Evolutionary conservation across 35 echinoderm and acorn worm genomes (phyloP).

Genomic region (Chiridota heheva): DNA sequence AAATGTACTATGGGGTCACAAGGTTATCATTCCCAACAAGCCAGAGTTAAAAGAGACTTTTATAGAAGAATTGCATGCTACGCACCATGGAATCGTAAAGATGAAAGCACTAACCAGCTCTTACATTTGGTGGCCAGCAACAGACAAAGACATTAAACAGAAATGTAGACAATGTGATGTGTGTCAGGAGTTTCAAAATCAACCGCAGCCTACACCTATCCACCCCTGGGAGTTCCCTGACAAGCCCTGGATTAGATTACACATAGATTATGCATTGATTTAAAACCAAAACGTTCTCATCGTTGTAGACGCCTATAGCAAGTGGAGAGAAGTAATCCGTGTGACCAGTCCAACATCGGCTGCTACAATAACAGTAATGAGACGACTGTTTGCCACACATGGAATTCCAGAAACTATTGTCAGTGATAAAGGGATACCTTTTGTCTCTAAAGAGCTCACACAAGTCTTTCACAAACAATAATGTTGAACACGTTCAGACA

Average conservation of each 20-base stretch:
- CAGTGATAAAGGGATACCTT: conserved; percentile 65
- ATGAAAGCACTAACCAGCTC: conserved; percentile 24
- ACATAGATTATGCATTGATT: conserved; percentile 48
- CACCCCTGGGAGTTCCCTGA: conserved; percentile 39
- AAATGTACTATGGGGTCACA: conserved; percentile 36
- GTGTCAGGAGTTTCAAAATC: conserved; percentile 45
- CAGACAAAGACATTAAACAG: conserved; percentile 13
- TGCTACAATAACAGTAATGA: conserved; percentile 37
- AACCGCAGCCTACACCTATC: conserved; percentile 9
- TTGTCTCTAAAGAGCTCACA: conserved; percentile 54
- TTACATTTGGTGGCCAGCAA: conserved; percentile 43
- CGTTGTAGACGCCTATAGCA: conserved; percentile 48
- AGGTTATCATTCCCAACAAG: conserved; percentile 39
- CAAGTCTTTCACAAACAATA: conserved; percentile 46
- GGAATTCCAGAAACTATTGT: conserved; percentile 71
- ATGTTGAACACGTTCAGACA: conserved; percentile 61
- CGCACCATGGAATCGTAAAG: conserved; percentile 33
- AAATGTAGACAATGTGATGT: background rate
- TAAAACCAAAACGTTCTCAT: conserved; percentile 19
- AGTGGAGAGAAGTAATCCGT: conserved; percentile 43
- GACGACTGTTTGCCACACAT: conserved; percentile 53
- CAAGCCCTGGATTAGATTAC: conserved; percentile 46
- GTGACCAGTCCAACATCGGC: conserved; percentile 30
- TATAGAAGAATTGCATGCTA: conserved; percentile 32
- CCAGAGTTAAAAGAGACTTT: background rate